Evolutionary conservation across 1,140 invertebrate species (phyloP).

Genomic region (Drosophila quadrilineata): DNA sequence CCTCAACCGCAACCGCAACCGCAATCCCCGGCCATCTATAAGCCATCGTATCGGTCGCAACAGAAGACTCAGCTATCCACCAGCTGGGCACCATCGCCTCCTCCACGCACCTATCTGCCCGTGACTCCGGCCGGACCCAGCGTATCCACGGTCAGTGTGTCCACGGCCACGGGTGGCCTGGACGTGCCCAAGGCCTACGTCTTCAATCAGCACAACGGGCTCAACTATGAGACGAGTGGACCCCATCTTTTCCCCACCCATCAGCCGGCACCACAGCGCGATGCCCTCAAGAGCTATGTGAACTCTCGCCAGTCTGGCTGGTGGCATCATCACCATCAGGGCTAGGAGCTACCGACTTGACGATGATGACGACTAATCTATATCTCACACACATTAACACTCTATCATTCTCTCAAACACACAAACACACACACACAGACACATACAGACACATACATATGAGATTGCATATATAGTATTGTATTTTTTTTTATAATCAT

Average conservation of each 20-base stretch:
- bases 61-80: constrained; percentile 48
- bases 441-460: not conserved
- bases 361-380: not conserved
- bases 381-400: not conserved
- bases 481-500: not conserved
- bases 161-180: constrained; percentile 18
- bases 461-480: not conserved
- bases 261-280: constrained; percentile 30
- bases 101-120: constrained; percentile 57
- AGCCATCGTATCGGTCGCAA: constrained; percentile 49
- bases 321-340: constrained; percentile 72
- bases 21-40: constrained; percentile 37
- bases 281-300: constrained; percentile 70
- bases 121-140: constrained; percentile 9
- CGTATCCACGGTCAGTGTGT: not conserved
- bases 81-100: constrained; percentile 36
- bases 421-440: constrained; percentile 2
- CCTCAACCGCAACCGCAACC: too few species aligned
- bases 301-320: constrained; percentile 63
- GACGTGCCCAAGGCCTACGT: constrained; percentile 75
- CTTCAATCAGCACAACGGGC: constrained; percentile 78
- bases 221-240: constrained; percentile 75
- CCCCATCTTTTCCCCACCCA: constrained; percentile 69
- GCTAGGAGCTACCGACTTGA: too few species aligned
- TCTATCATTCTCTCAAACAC: not conserved